Percentiles rank a stretch among this genome's conserved stretches.
These are phyloP conservation scores for Muscicapa adusta DNA, from an alignment of 2,113 vertebrate genomes.

Conservation along the genomic window DNA sequence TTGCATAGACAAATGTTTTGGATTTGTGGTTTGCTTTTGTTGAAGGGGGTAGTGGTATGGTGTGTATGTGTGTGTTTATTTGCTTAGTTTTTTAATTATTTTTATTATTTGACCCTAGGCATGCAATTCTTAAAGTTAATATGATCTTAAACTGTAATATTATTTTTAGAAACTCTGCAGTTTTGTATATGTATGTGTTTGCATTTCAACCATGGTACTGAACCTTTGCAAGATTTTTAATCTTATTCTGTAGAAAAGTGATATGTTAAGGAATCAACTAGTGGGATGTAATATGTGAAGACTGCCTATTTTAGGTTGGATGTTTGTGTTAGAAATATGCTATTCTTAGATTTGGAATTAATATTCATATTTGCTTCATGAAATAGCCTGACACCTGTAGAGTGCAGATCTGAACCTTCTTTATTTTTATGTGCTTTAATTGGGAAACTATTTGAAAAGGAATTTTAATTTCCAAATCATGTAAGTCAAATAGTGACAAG, in stretches of 20 bases:
- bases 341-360: neutral
- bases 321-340: neutral
- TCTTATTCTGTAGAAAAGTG: neutral
- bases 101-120: neutral
- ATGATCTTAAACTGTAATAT: neutral
- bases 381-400: neutral
- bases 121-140: neutral
- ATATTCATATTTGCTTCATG: neutral
- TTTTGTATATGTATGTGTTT: neutral
- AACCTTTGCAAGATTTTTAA: neutral
- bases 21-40: neutral
- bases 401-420: neutral
- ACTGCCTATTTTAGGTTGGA: neutral
- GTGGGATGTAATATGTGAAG: neutral
- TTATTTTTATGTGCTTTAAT: neutral
- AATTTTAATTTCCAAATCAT: neutral
- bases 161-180: neutral
- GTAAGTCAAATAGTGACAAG: neutral
- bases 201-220: fast-evolving
- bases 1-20: neutral
- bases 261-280: neutral
- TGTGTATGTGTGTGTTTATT: neutral
- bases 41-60: neutral
- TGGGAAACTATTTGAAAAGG: neutral
- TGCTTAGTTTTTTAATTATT: neutral